Conservation (phyloP, 2,113 vertebrate species). For the Heterocephalus glaber region DNA sequence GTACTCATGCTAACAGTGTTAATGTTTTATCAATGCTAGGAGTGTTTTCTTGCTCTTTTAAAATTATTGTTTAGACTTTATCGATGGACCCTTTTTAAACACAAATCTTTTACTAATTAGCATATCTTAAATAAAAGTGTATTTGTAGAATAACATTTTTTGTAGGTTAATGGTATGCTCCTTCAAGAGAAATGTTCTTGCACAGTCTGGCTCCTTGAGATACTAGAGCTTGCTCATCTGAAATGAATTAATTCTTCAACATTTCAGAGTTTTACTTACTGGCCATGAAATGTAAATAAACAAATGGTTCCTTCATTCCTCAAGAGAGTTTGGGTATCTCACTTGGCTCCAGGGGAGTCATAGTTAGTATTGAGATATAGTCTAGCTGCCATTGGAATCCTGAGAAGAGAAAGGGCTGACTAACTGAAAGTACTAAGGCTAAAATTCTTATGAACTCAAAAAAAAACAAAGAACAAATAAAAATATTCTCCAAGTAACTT, state of each 20-base stretch:
- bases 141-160: conserved; percentile 31
- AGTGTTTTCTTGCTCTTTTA: background rate
- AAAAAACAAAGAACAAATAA: background rate
- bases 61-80: background rate
- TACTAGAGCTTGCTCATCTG: background rate
- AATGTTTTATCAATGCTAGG: background rate
- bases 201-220: background rate
- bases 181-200: background rate
- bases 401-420: background rate
- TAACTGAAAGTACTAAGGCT: background rate
- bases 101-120: background rate
- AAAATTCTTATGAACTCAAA: background rate
- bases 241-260: conserved; percentile 20
- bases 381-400: background rate
- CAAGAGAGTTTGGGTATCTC: background rate
- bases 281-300: background rate
- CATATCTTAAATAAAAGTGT: background rate
- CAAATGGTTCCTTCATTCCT: background rate
- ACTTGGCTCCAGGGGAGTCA: background rate
- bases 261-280: background rate
- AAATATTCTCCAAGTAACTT: background rate
- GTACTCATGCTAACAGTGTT: background rate
- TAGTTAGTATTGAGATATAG: conserved; percentile 22
- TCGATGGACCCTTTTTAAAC: background rate
- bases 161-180: background rate